Evolutionary conservation across 2,888 invertebrate species (phyloP), one percentile per base, ranked within the genome.

Genomic region (Pseudanteris insignis): DNA sequence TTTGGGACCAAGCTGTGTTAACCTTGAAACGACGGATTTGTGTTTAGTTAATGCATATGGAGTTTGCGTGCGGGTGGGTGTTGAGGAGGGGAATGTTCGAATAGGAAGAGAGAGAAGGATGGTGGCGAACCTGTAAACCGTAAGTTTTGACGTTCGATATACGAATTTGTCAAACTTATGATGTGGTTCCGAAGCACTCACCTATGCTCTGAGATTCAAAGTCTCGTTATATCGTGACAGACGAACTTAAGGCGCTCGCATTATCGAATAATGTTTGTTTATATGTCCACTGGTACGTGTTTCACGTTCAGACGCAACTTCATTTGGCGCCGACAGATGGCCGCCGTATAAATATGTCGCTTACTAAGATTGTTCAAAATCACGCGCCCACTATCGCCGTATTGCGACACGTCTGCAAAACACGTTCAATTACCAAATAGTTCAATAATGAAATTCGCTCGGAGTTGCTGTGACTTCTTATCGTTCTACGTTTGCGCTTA

Each of bases 21-120:
- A 78, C 77, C 78, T 78, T 68, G 50, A 76, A 76, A 65, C 71
- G 47, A 37, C 47, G 64, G 74, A 75, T 69, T 58, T 18, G 6
- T 18, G 18, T 18, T 18, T 18, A 6, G 33, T 24, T 10, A 38
- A 29, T 50, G 40, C 48, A 50, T 38, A 50, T 50, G 48, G 48
- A 40, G 21, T 15, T 14, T 18, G 32, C 15, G 26, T 34, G 13
- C 14, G 48, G 24, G 38, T 10, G 28, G n/a, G 15, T 32, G 32
- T 1, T 14, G 21, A 11, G 21, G 34, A 4, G 21, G 30, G 30
- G 29, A 11, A 9, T 18, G 18, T 18, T 4, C 18, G 18, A 18
- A 18, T 6, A 7, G 21, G 21, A 7, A 7, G 21, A 7, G 7
- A 7, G 21, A 21, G 7, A 21, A 3, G 21, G 21, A 21, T 5